A percentile compares a stretch with the other conserved stretches of the same genome.
phyloP scores from a whole-genome alignment of 2,888 invertebrate species.

The Gortyna flavago region DNA sequence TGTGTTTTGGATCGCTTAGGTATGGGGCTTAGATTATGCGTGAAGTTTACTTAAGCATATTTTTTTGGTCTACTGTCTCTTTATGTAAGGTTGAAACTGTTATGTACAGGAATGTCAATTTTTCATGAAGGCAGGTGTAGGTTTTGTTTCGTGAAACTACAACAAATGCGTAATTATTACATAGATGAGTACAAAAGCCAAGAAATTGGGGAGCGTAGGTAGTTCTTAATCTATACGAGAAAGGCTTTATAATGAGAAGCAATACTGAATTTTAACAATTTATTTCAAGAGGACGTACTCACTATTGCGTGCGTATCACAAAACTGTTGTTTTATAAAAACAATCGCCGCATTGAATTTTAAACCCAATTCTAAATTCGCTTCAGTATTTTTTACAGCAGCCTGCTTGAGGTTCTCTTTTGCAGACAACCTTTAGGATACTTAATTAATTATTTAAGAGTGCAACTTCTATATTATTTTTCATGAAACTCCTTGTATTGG shows the following conservation, averaged over 20 bases:
- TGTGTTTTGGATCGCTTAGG: constrained; percentile 43
- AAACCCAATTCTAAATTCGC: background rate
- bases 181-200: background rate
- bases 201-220: background rate
- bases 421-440: background rate
- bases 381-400: background rate
- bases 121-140: background rate
- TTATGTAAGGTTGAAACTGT: background rate
- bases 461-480: background rate
- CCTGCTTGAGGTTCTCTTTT: background rate
- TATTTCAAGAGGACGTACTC: background rate
- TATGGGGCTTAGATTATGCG: constrained; percentile 19
- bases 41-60: constrained; percentile 13
- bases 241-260: background rate
- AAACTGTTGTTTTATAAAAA: background rate
- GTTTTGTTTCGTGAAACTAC: background rate
- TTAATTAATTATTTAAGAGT: background rate
- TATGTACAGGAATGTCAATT: background rate
- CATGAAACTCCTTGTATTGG: background rate
- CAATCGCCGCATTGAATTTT: background rate
- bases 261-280: background rate
- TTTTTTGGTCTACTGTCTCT: background rate
- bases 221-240: background rate
- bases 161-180: background rate
- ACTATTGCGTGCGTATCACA: background rate